Evolutionary conservation across 2,888 invertebrate species (phyloP).

Genomic region (Eretmocerus hayati): DNA sequence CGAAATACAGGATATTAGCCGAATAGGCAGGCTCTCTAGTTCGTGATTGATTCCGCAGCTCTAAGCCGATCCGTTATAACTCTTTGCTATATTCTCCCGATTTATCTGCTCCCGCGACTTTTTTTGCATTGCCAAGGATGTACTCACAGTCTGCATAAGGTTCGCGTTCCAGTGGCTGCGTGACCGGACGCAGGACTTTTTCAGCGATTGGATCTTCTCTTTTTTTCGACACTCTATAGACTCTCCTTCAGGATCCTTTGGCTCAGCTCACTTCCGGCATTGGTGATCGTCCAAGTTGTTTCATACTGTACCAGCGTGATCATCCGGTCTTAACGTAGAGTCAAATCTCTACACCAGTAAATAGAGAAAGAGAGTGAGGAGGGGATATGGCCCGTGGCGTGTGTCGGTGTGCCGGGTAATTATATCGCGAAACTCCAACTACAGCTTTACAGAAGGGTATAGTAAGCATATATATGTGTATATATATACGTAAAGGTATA

Average conservation of each 20-base stretch:
- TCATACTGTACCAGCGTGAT: conserved; percentile 10
- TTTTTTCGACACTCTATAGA: too few relatives aligned
- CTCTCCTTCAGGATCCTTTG: too few relatives aligned
- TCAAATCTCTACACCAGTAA: conserved; percentile 27
- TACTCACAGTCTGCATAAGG: conserved; percentile 7
- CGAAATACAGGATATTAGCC: too few relatives aligned
- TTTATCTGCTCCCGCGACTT: neutral
- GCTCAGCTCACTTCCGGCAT: neutral
- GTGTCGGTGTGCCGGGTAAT: conserved; percentile 28
- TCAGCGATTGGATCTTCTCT: conserved; percentile 19
- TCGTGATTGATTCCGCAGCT: too few relatives aligned
- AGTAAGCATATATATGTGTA: too few relatives aligned
- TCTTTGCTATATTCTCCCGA: too few relatives aligned
- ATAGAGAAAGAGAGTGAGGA: too few relatives aligned
- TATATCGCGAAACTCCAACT: too few relatives aligned
- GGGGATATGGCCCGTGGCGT: conserved; percentile 27
- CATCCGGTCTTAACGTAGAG: conserved; percentile 27
- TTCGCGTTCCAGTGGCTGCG: conserved; percentile 25
- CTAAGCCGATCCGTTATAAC: too few relatives aligned
- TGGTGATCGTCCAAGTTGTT: neutral
- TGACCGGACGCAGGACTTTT: conserved; percentile 33
- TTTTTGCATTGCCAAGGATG: conserved; percentile 1
- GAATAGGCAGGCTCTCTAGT: too few relatives aligned
- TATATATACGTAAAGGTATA: too few relatives aligned
- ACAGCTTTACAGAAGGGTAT: too few relatives aligned